Conservation (phyloP, 1,140 invertebrate species). For the Pectinophora gossypiella region DNA sequence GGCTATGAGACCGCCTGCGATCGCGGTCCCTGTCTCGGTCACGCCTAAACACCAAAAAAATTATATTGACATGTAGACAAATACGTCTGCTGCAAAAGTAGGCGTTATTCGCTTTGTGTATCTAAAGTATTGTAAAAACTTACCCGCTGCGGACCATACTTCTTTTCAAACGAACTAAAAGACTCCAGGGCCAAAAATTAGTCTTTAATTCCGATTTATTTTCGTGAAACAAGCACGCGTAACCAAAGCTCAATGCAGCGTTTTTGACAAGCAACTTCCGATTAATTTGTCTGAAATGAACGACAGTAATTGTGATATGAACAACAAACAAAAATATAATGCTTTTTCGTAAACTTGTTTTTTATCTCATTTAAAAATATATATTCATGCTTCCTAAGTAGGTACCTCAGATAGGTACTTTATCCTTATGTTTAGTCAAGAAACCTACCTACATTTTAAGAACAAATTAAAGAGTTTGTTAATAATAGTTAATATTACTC, state of each 20-base stretch:
- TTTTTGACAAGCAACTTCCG: background rate
- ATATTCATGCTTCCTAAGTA: too few relatives aligned
- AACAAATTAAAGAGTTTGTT: too few relatives aligned
- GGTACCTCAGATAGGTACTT: too few relatives aligned
- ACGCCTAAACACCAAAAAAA: too few relatives aligned
- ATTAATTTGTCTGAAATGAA: background rate
- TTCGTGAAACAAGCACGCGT: background rate
- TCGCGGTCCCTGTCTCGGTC: constrained; percentile 44
- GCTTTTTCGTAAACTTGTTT: too few relatives aligned
- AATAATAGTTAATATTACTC: too few relatives aligned
- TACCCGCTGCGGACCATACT: constrained; percentile 65
- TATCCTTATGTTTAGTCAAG: too few relatives aligned
- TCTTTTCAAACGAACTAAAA: constrained; percentile 1
- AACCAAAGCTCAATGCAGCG: constrained; percentile 3
- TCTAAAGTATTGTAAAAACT: constrained; percentile 14
- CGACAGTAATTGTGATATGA: background rate
- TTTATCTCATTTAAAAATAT: too few relatives aligned
- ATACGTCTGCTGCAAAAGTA: background rate
- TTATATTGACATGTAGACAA: too few relatives aligned
- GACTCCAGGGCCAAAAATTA: background rate
- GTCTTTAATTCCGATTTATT: background rate
- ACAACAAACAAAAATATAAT: too few relatives aligned
- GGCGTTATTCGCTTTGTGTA: background rate
- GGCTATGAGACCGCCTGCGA: constrained; percentile 64
- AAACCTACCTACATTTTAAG: too few relatives aligned